Evolutionary conservation across 2,888 invertebrate species (phyloP), one percentile per base, ranked within the genome.

Genomic region (Diplolepis rosae): DNA sequence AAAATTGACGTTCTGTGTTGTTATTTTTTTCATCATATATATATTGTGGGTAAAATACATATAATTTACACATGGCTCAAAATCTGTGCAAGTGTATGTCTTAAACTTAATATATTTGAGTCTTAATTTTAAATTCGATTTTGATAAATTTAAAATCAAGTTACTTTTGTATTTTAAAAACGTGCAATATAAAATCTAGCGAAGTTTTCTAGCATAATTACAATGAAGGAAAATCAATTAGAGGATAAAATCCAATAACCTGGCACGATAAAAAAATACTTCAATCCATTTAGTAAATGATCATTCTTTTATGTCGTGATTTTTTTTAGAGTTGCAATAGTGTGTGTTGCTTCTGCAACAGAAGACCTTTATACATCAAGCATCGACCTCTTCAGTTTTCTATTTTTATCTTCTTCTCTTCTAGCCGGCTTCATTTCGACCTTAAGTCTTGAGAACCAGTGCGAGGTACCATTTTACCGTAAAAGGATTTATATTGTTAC

Each of bases 301-400:
- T 61, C 13, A 39, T 61, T 61, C 24, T n/a, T 39, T 11, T 39
- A 24, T n/a, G n/a, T 24, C 39, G n/a, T 24, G 22, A 61, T 39
- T 35, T 39, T 61, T n/a, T 24, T 39, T n/a, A 61, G 24, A 39
- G n/a, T 61, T 61, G 39, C 1, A 61, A n/a, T 32, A 22, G 35
- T 61, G 61, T 24, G 13, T n/a, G 15, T 13, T 7, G 7, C 61
- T 24, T 39, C 39, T 13, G 6, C 39, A 61, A 61, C 61, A 61
- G 61, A 61, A 39, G 61, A 39, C 39, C 35, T 24, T 61, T 54
- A n/a, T 61, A 27, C 39, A 39, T 24, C 27, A 9, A 61, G 61
- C 24, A 22, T 76, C 65, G 54, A 75, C 75, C 71, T 66, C 74
- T 74, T 56, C 66, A 68, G 67, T 76, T 74, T 69, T 66, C 56